Percentiles rank a stretch among this genome's conserved stretches.
These are phyloP conservation scores for Sturnira hondurensis DNA, from an alignment of 2,113 vertebrate species.

Conservation along the genomic window DNA sequence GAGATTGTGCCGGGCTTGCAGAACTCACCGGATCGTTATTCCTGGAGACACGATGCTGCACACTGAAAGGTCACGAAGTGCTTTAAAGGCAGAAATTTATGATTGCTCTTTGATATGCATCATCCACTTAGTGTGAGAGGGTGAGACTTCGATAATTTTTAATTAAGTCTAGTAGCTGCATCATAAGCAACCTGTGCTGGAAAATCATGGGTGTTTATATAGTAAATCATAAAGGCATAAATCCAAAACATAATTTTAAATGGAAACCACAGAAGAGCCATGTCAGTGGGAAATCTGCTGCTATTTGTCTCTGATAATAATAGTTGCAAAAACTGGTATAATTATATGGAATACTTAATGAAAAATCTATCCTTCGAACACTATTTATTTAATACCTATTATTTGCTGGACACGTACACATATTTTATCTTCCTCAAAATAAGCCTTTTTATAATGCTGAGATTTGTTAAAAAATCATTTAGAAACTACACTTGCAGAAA, in stretches of 20 bases:
- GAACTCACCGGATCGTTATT: constrained; percentile 44
- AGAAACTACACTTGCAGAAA: neutral
- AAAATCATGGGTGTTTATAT: constrained; percentile 23
- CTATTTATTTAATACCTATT: neutral
- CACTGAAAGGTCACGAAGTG: constrained; percentile 48
- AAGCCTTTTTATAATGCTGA: neutral
- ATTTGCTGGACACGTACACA: neutral
- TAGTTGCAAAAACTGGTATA: neutral
- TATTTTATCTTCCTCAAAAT: neutral
- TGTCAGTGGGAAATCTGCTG: neutral
- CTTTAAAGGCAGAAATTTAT: constrained; percentile 47
- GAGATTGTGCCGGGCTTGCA: constrained; percentile 61
- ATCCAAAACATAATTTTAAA: constrained; percentile 22
- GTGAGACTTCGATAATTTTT: constrained; percentile 38
- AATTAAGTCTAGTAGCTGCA: constrained; percentile 24
- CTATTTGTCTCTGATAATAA: neutral
- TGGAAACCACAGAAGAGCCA: neutral
- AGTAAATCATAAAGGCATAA: neutral
- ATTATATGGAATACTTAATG: neutral
- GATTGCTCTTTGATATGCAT: constrained; percentile 7
- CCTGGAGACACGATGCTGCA: constrained; percentile 23
- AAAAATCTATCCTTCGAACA: neutral
- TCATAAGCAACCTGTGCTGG: neutral
- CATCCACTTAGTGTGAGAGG: constrained; percentile 36
- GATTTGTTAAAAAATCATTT: neutral